A percentile compares a stretch with the other conserved stretches of the same genome.
Evolutionary conservation across 2,888 invertebrate species (phyloP).

Genomic region (Synanthedon tipuliformis): DNA sequence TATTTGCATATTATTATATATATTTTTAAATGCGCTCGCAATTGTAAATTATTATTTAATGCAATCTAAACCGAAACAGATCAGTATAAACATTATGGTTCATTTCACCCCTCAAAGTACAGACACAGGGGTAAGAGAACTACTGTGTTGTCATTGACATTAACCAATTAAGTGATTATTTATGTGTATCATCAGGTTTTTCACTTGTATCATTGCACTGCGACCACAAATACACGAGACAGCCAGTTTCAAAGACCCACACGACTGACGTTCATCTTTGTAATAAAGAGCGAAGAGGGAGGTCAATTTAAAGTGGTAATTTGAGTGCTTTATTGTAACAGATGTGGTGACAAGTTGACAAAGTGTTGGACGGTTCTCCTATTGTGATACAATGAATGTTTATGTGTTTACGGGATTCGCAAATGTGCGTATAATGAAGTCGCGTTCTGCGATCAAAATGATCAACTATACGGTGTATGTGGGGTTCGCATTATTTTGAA

Average conservation of each 20-base stretch:
- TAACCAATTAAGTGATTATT: conserved; percentile 62
- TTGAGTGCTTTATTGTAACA: conserved; percentile 14
- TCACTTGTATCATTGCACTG: not conserved
- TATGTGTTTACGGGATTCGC: conserved; percentile 33
- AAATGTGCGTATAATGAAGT: conserved; percentile 47
- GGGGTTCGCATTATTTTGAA: not conserved
- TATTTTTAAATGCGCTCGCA: too few species aligned
- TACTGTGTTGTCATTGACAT: conserved; percentile 41
- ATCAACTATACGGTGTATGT: not conserved
- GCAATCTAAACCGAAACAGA: not conserved
- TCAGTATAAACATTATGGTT: not conserved
- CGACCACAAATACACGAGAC: not conserved
- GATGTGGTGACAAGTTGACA: conserved; percentile 36
- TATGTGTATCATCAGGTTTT: conserved; percentile 49
- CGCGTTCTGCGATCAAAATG: not conserved
- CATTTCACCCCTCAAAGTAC: not conserved
- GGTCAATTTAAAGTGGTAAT: conserved; percentile 17
- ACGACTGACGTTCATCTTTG: not conserved
- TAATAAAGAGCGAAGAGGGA: conserved; percentile 1
- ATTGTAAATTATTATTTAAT: too few species aligned
- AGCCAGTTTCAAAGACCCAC: not conserved
- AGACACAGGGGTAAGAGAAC: conserved; percentile 18
- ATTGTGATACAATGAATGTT: conserved; percentile 27
- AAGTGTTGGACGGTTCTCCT: conserved; percentile 12
- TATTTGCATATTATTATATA: too few species aligned